Evolutionary conservation across 2,888 invertebrate genomes (phyloP).

Genomic region (Pammene aurita): DNA sequence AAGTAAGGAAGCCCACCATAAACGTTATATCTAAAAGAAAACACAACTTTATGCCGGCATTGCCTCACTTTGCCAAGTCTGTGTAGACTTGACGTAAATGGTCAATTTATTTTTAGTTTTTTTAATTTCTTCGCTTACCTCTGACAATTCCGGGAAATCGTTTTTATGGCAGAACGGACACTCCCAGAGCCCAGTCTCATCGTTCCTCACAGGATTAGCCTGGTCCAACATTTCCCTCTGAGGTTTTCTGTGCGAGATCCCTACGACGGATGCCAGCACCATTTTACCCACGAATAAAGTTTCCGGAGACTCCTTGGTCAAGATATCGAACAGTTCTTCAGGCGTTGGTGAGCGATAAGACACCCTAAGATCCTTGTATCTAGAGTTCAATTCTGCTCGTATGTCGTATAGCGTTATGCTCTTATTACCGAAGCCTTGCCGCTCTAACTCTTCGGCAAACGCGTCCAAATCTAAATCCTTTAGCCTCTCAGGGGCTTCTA

Average conservation of each 20-base stretch:
- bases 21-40: too few species aligned
- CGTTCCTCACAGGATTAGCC: slow-evolving; percentile 97
- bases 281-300: slow-evolving; percentile 95
- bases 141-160: slow-evolving; percentile 97
- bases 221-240: slow-evolving; percentile 97
- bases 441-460: slow-evolving; percentile 97
- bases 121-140: slow-evolving; percentile 69
- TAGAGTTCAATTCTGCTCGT: slow-evolving; percentile 95
- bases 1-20: too few species aligned
- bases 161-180: slow-evolving; percentile 98
- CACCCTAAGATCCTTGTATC: slow-evolving; percentile 95
- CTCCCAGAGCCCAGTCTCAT: slow-evolving; percentile 97
- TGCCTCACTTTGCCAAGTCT: too few species aligned
- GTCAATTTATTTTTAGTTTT: not conserved
- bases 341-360: slow-evolving; percentile 90
- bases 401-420: slow-evolving; percentile 98
- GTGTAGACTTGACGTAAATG: too few species aligned
- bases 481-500: slow-evolving; percentile 96
- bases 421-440: slow-evolving; percentile 94
- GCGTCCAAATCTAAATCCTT: slow-evolving; percentile 99
- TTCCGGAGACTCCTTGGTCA: slow-evolving; percentile 98
- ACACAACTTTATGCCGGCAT: too few species aligned
- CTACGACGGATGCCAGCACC: slow-evolving; percentile 90
- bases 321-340: slow-evolving; percentile 96
- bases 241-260: slow-evolving; percentile 93